Base-by-base conservation (phyloP, 2,797 vertebrate genomes). In the Lateolabrax maculatus region DNA sequence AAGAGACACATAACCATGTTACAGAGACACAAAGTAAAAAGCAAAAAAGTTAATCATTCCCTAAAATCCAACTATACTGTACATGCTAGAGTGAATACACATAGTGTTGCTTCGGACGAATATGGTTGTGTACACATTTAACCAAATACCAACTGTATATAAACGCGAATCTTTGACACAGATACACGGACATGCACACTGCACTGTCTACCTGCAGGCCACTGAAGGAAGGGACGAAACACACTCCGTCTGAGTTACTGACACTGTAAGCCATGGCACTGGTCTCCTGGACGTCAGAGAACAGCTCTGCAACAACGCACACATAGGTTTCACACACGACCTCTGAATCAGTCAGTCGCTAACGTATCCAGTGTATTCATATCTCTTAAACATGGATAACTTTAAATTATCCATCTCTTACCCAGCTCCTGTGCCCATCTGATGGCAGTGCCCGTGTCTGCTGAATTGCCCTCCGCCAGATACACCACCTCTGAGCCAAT, bases 181-280 rank as follows among this genome's bases (percentile, higher is more conserved):
- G 5, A 58, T 7, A 48, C 48, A 61, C 44, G 49, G 23, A 69
- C 43, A 29, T 62, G 23, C 36, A 58, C 25, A 25, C 34, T 27
- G 55, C 41, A 41, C 53, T 39, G n/a, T 71, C 60, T 94, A 99
- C 98, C 98, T 99, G 98, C 66, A 98, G 92, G 81, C 97, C 97
- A 48, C 95, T 97, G 91, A 98, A 98, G 11, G 97, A 97, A 13
- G 98, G 98, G 62, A 99, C 96, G 80, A 99, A 99, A 91, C 94
- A 99, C 89, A 99, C 98, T 1, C 98, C 98, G 68, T 96, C 96
- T 9, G 97, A 96, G 94, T 98, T 93, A 56, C 85, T 83, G 74
- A 98, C 91, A 67, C 96, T 97, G 88, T 75, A 87, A 41, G 97
- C 97, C 96, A 99, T 97, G 75, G 92, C 83, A 64, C 95, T 97